Percentiles rank a stretch among this genome's conserved stretches.
These are phyloP conservation scores for Myathropa florea DNA, from an alignment of 2,888 invertebrate species.

Conservation along the genomic window DNA sequence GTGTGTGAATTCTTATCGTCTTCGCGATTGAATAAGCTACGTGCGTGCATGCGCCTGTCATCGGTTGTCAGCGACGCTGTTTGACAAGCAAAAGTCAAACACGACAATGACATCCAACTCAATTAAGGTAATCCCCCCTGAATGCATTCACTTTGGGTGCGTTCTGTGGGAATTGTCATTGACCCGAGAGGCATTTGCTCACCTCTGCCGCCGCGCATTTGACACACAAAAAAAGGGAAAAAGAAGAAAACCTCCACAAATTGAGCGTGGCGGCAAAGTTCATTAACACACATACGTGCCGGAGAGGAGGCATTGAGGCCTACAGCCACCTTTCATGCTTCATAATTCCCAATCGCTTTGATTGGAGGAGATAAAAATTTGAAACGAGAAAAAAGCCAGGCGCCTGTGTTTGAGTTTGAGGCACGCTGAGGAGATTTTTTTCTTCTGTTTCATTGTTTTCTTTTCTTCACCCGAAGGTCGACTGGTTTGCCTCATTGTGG, in stretches of 20 bases:
- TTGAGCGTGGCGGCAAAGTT: slow-evolving; percentile 44
- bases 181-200: slow-evolving; percentile 15
- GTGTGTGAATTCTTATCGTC: not conserved
- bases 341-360: slow-evolving; percentile 31
- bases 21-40: slow-evolving; percentile 31
- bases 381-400: not conserved
- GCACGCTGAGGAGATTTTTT: not conserved
- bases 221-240: not conserved
- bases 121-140: slow-evolving; percentile 47
- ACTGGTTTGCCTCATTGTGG: slow-evolving; percentile 51
- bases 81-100: slow-evolving; percentile 24
- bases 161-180: not conserved
- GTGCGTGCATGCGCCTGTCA: slow-evolving; percentile 20
- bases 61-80: not conserved
- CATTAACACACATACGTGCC: slow-evolving; percentile 36
- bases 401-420: not conserved
- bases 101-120: slow-evolving; percentile 24
- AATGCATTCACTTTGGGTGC: not conserved
- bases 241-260: slow-evolving; percentile 1
- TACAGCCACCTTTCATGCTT: slow-evolving; percentile 22
- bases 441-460: not conserved
- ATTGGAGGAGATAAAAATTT: slow-evolving; percentile 34
- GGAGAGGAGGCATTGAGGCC: not conserved
- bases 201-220: too few species aligned
- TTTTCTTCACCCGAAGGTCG: slow-evolving; percentile 65